A percentile compares a stretch with the other conserved stretches of the same genome.
Conservation (phyloP, 2,888 invertebrate species). For the Tolmerus cingulatus region DNA sequence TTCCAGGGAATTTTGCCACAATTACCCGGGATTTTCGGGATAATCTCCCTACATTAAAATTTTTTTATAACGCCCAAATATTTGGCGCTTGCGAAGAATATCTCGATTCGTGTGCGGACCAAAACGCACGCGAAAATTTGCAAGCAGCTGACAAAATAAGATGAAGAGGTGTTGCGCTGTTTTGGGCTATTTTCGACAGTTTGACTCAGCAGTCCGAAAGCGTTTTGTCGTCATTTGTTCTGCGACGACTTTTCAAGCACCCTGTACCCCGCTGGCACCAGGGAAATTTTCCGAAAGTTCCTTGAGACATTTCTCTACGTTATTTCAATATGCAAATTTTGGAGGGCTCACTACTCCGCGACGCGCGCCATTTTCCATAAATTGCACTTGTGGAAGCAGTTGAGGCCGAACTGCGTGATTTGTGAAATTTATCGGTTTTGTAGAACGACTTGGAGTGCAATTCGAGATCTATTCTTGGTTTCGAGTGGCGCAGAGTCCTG, state of each 20-base stretch:
- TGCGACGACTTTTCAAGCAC: not conserved
- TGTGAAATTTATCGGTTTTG: not conserved
- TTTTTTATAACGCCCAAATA: not conserved
- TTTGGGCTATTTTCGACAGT: not conserved
- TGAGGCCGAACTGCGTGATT: not conserved
- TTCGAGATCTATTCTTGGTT: not conserved
- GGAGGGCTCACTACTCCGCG: not conserved
- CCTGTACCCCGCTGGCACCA: not conserved
- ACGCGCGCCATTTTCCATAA: not conserved
- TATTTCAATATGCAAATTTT: not conserved
- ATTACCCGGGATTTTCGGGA: not conserved
- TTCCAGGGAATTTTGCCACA: not conserved
- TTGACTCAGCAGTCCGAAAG: slow-evolving; percentile 25
- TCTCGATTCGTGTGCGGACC: not conserved
- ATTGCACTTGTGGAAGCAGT: not conserved
- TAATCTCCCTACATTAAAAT: not conserved
- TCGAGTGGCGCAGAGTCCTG: not conserved
- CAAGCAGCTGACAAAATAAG: not conserved
- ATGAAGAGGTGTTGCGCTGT: not conserved
- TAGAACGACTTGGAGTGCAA: not conserved
- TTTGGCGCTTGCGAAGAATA: slow-evolving; percentile 8
- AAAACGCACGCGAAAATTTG: not conserved
- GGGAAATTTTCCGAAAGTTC: not conserved
- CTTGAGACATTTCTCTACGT: not conserved
- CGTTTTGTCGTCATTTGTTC: slow-evolving; percentile 7